These are phyloP conservation scores for Trichonephila inaurata DNA, from an alignment of 1,140 invertebrate species.

Conservation along the genomic window DNA sequence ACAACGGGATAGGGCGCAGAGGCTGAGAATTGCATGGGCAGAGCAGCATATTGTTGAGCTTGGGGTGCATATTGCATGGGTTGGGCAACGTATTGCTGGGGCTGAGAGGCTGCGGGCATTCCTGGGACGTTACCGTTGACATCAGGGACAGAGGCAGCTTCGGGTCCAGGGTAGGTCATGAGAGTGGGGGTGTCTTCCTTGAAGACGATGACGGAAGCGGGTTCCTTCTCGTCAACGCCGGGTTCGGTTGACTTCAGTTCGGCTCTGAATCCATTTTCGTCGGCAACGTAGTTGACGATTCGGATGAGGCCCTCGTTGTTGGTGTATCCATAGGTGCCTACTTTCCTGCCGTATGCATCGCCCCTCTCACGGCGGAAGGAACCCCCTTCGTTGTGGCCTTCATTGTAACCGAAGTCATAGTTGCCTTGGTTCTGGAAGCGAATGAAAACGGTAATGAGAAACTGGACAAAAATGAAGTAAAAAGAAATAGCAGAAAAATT, in stretches of 20 bases:
- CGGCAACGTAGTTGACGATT: conserved; percentile 79
- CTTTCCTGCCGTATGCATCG: conserved; percentile 77
- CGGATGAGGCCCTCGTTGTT: conserved; percentile 79
- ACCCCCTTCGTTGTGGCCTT: conserved; percentile 78
- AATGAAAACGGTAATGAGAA: no score
- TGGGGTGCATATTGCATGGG: not conserved
- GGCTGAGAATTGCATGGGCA: conserved; percentile 20
- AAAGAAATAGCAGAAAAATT: no score
- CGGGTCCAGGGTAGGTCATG: conserved; percentile 74
- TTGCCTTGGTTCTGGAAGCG: conserved; percentile 76
- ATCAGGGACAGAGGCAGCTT: conserved; percentile 66
- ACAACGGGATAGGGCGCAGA: conserved; percentile 56
- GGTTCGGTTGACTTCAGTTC: conserved; percentile 78
- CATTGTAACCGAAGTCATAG: conserved; percentile 79
- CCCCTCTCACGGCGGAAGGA: conserved; percentile 78
- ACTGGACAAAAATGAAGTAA: no score
- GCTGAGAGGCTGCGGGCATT: not conserved
- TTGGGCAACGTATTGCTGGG: not conserved
- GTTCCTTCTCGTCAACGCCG: conserved; percentile 78
- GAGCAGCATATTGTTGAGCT: not conserved
- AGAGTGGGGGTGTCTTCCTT: conserved; percentile 77
- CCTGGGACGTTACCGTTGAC: conserved; percentile 61
- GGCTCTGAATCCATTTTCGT: conserved; percentile 77
- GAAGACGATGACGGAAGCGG: conserved; percentile 78
- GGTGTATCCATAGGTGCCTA: conserved; percentile 78